Base-by-base conservation (phyloP, 2,888 invertebrate species). In the Conus canariensis region DNA sequence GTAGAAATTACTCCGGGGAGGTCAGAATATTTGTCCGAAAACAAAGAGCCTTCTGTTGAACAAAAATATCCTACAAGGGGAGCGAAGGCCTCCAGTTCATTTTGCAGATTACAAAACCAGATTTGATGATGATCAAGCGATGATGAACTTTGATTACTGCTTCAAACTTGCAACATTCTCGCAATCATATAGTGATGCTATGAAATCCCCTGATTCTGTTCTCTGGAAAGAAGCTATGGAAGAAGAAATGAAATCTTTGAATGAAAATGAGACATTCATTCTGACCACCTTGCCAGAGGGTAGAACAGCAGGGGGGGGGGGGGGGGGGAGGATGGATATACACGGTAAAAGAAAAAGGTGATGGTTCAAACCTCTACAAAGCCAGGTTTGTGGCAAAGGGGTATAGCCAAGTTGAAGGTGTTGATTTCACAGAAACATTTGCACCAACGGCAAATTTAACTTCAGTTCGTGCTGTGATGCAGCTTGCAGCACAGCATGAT, bases 21-120 rank as follows among this genome's bases (percentile, higher is more conserved):
- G 30, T 30, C 30, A 22, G 70, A 70, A 19, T 4, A 7, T 19
- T 19, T 70, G 70, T 70, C 70, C 0, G 70, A 70, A 19, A 80
- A 64, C 82, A 88, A 85, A 88, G 88, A 58, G 88, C 90, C 59
- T 85, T 91, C 70, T 70, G 19, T 19, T 19, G 70, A 70, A 70
- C 19, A 19, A 19, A 70, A 19, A 19, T 70, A 70, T 70, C 70
- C 70, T 19, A 70, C 70, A 12, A 70, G 70, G 30, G 70, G 9
- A 7, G 19, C 3, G 70, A 70, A 70, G 19, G 70, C 70, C 70
- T 70, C 70, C 70, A 70, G 70, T 70, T 70, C 70, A 70, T 70
- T 70, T 70, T 14, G 70, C 70, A 70, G 70, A 70, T 70, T 70
- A 70, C 19, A 19, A 70, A 70, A 70, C 70, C 14, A 70, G 2